Evolutionary conservation across 1,140 invertebrate species (phyloP).

Genomic region (Homalodisca vitripennis): DNA sequence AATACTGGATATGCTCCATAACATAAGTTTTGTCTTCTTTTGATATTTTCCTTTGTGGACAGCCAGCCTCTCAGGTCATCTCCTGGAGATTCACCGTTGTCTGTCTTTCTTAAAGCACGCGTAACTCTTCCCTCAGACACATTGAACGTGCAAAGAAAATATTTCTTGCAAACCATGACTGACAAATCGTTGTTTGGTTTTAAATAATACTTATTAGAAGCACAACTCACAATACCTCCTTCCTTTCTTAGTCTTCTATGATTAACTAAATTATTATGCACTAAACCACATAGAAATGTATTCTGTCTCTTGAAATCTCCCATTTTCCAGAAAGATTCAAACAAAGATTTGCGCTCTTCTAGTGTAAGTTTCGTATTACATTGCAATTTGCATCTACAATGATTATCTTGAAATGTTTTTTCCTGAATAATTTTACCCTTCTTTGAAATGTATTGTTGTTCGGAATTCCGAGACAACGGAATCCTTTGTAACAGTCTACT

Average conservation of each 20-base stretch:
- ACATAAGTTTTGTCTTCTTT: slow-evolving; percentile 26
- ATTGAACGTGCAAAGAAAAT: slow-evolving; percentile 33
- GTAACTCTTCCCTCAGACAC: slow-evolving; percentile 32
- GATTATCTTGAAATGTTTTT: background rate
- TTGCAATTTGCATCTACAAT: too few relatives aligned
- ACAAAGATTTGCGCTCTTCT: too few relatives aligned
- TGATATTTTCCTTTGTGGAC: too few relatives aligned
- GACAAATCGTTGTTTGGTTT: background rate
- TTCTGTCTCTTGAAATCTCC: slow-evolving; percentile 3
- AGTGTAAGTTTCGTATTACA: too few relatives aligned
- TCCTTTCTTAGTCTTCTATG: background rate
- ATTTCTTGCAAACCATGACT: slow-evolving; percentile 34
- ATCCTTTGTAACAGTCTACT: too few relatives aligned
- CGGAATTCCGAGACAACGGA: too few relatives aligned
- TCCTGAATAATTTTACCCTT: too few relatives aligned
- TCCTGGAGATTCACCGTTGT: slow-evolving; percentile 30
- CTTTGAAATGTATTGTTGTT: too few relatives aligned
- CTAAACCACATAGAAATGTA: slow-evolving; percentile 17
- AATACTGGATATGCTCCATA: slow-evolving; percentile 33
- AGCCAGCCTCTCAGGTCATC: slow-evolving; percentile 29
- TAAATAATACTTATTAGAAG: background rate
- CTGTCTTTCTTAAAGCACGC: slow-evolving; percentile 28
- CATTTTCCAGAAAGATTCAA: too few relatives aligned
- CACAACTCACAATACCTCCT: background rate
- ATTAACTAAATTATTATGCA: slow-evolving; percentile 1